Percentiles rank a stretch among this genome's conserved stretches.
These are phyloP conservation scores for Rattus rattus DNA, from an alignment of 2,113 vertebrate species.

Conservation along the genomic window DNA sequence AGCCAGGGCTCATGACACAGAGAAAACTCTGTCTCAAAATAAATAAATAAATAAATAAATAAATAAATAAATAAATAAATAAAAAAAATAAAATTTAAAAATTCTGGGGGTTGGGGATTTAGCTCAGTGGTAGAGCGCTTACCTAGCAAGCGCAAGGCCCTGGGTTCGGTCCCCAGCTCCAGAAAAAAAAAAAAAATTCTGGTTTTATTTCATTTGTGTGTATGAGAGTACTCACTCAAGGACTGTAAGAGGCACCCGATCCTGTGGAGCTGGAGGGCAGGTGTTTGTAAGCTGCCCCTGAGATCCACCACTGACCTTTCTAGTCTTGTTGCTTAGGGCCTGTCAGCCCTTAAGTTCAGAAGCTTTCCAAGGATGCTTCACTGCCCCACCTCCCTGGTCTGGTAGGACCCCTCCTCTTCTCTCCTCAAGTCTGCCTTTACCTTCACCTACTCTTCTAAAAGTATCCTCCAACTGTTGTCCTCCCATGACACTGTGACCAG, in stretches of 20 bases:
- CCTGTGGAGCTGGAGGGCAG: too few relatives aligned
- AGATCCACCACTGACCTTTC: background rate
- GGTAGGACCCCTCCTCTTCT: background rate
- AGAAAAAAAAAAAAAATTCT: background rate
- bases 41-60: too few relatives aligned
- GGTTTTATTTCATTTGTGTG: background rate
- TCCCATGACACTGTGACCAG: background rate
- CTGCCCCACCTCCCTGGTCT: background rate
- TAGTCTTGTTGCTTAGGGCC: background rate
- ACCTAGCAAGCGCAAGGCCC: too few relatives aligned
- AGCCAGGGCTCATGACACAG: too few relatives aligned
- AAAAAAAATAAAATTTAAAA: background rate
- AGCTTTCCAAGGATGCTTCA: background rate
- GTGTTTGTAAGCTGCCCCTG: background rate
- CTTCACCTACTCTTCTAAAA: background rate
- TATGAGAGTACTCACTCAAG: too few relatives aligned
- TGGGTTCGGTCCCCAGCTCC: too few relatives aligned
- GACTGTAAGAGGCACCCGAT: too few relatives aligned
- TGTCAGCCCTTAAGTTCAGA: background rate
- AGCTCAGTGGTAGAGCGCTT: too few relatives aligned
- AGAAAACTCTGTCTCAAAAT: too few relatives aligned
- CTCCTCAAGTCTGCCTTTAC: background rate
- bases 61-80: too few relatives aligned
- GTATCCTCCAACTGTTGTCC: constrained; percentile 1
- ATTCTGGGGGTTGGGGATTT: too few relatives aligned